Conservation (phyloP, 2,888 invertebrate species). For the Zygogramma bicolorata region DNA sequence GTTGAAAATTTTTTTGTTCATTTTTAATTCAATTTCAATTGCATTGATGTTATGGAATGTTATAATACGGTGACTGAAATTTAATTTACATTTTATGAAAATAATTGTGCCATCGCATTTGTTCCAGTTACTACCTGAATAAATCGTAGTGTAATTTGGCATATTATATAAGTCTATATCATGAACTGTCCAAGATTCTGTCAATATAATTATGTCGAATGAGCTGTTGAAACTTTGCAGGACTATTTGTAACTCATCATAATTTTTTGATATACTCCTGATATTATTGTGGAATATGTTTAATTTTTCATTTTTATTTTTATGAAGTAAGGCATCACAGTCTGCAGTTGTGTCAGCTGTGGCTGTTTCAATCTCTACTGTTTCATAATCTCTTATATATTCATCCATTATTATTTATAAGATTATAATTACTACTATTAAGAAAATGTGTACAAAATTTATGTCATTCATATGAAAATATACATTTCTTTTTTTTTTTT, state of each 20-base stretch:
- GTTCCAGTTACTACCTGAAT: too few species aligned
- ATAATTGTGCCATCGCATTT: too few species aligned
- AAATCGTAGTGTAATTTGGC: too few species aligned
- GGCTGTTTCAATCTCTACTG: not conserved
- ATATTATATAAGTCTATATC: too few species aligned
- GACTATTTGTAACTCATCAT: not conserved
- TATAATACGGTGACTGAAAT: not conserved
- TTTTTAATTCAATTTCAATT: not conserved
- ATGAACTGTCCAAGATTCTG: not conserved
- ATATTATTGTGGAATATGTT: not conserved
- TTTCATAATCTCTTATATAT: not conserved
- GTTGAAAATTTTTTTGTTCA: not conserved
- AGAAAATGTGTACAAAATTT: not conserved
- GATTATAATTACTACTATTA: not conserved
- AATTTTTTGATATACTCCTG: not conserved
- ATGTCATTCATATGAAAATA: not conserved
- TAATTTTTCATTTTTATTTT: not conserved
- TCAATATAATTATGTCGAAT: not conserved
- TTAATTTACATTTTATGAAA: too few species aligned
- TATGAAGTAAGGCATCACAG: not conserved
- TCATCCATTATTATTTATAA: not conserved
- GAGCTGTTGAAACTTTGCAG: not conserved
- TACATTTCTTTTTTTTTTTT: too few species aligned
- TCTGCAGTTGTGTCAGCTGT: too few species aligned
- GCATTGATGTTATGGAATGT: not conserved